Base-by-base conservation (phyloP, 2,797 vertebrate genomes). In the Cygnus olor region DNA sequence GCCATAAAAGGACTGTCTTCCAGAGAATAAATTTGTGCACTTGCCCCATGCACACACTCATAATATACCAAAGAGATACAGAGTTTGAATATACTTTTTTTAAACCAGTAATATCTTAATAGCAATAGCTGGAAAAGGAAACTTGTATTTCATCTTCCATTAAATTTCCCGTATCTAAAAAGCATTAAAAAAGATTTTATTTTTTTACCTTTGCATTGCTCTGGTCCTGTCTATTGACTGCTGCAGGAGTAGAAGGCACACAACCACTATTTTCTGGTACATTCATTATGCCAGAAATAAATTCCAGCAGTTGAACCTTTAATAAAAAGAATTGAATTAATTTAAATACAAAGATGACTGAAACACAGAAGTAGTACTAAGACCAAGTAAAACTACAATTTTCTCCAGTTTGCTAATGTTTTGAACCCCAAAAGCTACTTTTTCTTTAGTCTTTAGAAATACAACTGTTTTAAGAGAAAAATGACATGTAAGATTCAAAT, bases 281-380 rank as follows among this genome's bases (percentile, higher is more conserved):
- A 44, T 96, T 96, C 10, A 13, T 45, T 89, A 94, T 90, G 8
- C 98, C 98, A 57, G 92, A 97, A 76, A 99, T 97, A 97, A 99
- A 99, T 88, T 99, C 98, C 86, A 98, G 96, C 44, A 99, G 95
- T 49, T 98, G 97, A 91, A 96, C 97, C 99, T 99, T 97, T 56
- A 94, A 86, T 20, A 83, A 90, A 69, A 90, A 83, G 34, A 54
- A 74, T 3, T 82, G 22, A 57, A 74, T 68, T 73, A 63, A 79
- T 27, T 58, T 70, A 92, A 93, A 53, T 18, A 76, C 12, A 6
- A 84, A 73, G 21, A 73, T 5, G 1, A 86, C 11, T 45, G 69
- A 28, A 83, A 85, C 84, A 32, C 6, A 85, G n/a, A 73, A 73
- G 10, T 20, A 57, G 6, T 44, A 69, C 69, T 78, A 92, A 92